These are phyloP conservation scores for Acronicta psi DNA, from an alignment of 2,888 invertebrate species.

Conservation along the genomic window DNA sequence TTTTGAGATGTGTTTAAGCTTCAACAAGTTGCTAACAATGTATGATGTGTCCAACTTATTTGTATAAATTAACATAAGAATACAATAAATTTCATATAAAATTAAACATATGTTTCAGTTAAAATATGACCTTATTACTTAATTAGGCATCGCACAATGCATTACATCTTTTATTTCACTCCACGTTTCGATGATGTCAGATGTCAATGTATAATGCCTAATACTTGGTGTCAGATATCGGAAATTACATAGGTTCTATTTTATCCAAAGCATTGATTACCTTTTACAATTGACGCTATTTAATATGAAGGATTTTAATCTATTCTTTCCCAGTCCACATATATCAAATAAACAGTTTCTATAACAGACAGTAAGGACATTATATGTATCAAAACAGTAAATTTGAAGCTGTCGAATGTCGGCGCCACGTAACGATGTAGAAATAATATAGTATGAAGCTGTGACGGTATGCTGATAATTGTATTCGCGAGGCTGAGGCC, in stretches of 20 bases:
- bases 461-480: conserved; percentile 66
- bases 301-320: neutral
- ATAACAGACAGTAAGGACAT: conserved; percentile 59
- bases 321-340: conserved; percentile 63
- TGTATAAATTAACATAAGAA: conserved; percentile 1
- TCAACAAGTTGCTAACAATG: neutral
- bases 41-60: neutral
- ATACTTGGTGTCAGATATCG: too few species aligned
- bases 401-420: conserved; percentile 55
- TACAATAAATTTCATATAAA: conserved; percentile 15
- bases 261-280: neutral
- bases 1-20: conserved; percentile 21
- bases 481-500: conserved; percentile 65
- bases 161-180: neutral
- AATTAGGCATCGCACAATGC: too few species aligned
- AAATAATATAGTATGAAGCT: conserved; percentile 63
- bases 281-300: neutral
- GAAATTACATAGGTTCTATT: too few species aligned
- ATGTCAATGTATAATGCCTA: neutral
- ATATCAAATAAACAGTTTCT: conserved; percentile 67
- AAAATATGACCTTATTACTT: too few species aligned
- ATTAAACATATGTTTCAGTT: neutral
- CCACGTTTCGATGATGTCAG: too few species aligned
- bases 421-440: conserved; percentile 62
- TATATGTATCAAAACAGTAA: conserved; percentile 57